Conservation (phyloP, 2,888 invertebrate genomes). For the Pyrgus malvae region DNA sequence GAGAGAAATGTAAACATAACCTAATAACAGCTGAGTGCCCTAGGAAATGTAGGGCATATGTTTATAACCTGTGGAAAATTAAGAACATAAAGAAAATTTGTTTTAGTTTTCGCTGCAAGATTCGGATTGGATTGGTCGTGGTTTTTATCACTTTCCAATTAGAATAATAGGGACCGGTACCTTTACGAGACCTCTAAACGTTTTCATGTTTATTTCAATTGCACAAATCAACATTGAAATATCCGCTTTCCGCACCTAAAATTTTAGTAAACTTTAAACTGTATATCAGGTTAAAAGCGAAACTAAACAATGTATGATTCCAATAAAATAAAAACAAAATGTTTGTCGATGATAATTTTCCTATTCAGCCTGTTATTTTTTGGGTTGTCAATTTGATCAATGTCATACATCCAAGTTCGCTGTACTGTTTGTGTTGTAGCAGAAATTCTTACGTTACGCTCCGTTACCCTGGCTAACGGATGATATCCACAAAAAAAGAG, state of each 20-base stretch:
- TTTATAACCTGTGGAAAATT: neutral
- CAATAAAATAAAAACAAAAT: constrained; percentile 14
- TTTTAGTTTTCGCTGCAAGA: too few species aligned
- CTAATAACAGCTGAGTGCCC: neutral
- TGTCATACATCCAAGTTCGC: constrained; percentile 42
- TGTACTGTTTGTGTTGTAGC: too few species aligned
- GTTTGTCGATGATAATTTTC: constrained; percentile 23
- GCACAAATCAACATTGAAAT: too few species aligned
- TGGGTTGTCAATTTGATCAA: neutral
- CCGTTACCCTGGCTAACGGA: constrained; percentile 60
- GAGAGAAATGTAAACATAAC: constrained; percentile 6
- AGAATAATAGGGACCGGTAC: too few species aligned
- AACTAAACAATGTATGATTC: neutral
- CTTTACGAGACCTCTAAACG: too few species aligned
- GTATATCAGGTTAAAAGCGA: too few species aligned
- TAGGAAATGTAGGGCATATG: neutral
- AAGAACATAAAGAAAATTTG: neutral
- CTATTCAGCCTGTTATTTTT: constrained; percentile 1
- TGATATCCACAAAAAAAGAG: constrained; percentile 53
- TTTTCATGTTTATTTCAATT: too few species aligned
- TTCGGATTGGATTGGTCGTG: too few species aligned
- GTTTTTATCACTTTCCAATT: too few species aligned
- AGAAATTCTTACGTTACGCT: constrained; percentile 51
- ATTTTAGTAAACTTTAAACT: neutral
- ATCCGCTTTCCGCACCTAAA: neutral